Conservation (phyloP, 1,140 invertebrate genomes). For the Hesperophylax magnus region DNA sequence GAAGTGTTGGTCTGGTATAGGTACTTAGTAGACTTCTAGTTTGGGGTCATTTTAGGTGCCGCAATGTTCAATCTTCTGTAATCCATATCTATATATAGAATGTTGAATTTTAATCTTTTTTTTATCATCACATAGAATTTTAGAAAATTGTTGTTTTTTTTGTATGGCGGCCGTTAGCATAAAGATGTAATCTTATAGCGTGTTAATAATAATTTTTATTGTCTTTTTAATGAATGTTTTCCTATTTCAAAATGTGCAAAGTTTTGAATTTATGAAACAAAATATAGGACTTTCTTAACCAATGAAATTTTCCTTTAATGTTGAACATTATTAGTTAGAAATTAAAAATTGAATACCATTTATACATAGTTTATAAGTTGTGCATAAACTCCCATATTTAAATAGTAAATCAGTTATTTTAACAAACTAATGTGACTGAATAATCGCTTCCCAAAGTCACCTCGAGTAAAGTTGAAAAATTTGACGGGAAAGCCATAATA, state of each 20-base stretch:
- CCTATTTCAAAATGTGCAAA: background rate
- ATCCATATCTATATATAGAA: too few species aligned
- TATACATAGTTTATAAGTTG: conserved; percentile 3
- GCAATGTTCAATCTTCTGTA: too few species aligned
- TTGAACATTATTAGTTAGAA: conserved; percentile 34
- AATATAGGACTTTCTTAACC: conserved; percentile 19
- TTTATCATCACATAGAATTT: background rate
- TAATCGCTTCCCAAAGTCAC: too few species aligned
- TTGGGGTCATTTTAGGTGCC: too few species aligned
- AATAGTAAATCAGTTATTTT: background rate
- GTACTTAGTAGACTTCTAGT: too few species aligned
- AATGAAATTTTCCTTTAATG: conserved; percentile 30
- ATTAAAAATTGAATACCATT: background rate
- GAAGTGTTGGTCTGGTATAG: too few species aligned
- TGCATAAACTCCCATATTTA: background rate
- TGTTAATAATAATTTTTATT: background rate
- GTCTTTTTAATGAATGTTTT: background rate
- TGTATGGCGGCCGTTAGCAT: conserved; percentile 12
- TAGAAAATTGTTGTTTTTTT: background rate
- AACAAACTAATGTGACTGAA: too few species aligned
- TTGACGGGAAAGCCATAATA: too few species aligned
- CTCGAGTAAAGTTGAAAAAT: too few species aligned
- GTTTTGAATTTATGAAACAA: conserved; percentile 4
- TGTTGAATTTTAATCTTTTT: too few species aligned
- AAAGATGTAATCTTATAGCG: conserved; percentile 15